Evolutionary conservation across 2,113 vertebrate species (phyloP), one percentile per base, ranked within the genome.

Genomic region (Grantiella picta): DNA sequence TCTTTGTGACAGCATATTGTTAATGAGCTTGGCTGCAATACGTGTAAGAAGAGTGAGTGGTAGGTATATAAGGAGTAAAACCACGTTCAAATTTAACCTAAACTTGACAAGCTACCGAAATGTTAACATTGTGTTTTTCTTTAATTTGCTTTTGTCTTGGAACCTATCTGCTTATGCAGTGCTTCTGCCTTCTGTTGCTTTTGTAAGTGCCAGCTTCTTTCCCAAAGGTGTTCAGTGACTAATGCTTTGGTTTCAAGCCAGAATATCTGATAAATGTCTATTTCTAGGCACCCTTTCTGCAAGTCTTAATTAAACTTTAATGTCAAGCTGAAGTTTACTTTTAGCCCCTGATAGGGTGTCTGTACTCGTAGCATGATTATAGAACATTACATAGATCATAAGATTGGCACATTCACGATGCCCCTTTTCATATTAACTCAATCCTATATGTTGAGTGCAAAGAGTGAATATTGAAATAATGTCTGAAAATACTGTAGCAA

Each of bases 251-350:
- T 98, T 97, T 92, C 54, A 27, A 97, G 98, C 98, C 98, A 98
- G 98, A 98, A 98, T 98, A 97, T 98, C 97, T 98, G 97, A 98
- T 97, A 98, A 97, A 98, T 93, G 97, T 97, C 97, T 98, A 95
- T 98, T 98, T 98, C 97, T 92, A 97, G 95, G 97, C 97, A 97
- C 96, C 95, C 96, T 95, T 96, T 98, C 94, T 95, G 78, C 97
- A 97, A 98, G 97, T 98, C 97, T 98, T 98, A 98, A 98, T 98
- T 98, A 98, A 98, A 98, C 96, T 98, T 98, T 97, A 98, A 98
- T 98, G 97, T 98, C 97, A 98, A 95, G 89, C 89, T 96, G 95
- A 98, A 98, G 97, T 98, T 98, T 97, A 97, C 97, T 98, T 97
- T 95, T 50, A 94, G 95, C 92, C 86, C 76, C 82, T 65, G n/a